Conservation (phyloP, 1,140 invertebrate species). For the Aphelenchoides fujianensis region DNA sequence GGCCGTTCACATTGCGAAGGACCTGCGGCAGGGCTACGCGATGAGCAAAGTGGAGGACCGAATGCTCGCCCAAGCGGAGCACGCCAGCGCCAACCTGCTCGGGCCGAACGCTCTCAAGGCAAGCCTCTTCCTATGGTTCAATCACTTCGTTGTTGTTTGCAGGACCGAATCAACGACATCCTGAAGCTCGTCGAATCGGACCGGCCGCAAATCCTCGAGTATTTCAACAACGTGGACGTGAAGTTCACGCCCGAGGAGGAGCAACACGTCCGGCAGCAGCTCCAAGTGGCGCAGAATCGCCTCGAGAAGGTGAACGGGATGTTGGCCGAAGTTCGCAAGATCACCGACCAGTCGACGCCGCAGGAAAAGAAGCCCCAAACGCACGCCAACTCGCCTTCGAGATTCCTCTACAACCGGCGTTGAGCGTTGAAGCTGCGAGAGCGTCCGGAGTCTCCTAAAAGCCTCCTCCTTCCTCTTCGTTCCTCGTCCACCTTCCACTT, state of each 20-base stretch:
- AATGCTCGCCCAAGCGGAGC: background rate
- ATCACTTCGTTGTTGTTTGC: background rate
- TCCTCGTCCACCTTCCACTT: background rate
- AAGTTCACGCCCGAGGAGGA: background rate
- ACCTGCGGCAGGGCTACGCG: conserved; percentile 18
- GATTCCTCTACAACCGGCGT: background rate
- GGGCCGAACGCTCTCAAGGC: conserved; percentile 18
- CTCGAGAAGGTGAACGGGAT: background rate
- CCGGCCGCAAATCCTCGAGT: background rate
- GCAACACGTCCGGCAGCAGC: background rate
- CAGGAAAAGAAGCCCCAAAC: background rate
- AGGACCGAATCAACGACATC: conserved; percentile 20
- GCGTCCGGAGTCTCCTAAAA: no score
- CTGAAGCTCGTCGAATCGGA: conserved; percentile 11
- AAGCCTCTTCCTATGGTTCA: background rate
- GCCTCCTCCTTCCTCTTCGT: background rate
- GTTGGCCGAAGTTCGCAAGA: background rate
- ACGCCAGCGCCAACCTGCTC: background rate
- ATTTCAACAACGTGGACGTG: background rate
- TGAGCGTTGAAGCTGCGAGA: no score
- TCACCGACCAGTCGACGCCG: background rate
- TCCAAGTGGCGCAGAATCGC: background rate
- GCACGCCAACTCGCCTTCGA: no score
- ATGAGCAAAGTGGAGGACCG: conserved; percentile 6
- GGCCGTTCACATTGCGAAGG: background rate